Evolutionary conservation across 2,888 invertebrate species (phyloP), one percentile per base, ranked within the genome.

Genomic region (Clanis bilineata): DNA sequence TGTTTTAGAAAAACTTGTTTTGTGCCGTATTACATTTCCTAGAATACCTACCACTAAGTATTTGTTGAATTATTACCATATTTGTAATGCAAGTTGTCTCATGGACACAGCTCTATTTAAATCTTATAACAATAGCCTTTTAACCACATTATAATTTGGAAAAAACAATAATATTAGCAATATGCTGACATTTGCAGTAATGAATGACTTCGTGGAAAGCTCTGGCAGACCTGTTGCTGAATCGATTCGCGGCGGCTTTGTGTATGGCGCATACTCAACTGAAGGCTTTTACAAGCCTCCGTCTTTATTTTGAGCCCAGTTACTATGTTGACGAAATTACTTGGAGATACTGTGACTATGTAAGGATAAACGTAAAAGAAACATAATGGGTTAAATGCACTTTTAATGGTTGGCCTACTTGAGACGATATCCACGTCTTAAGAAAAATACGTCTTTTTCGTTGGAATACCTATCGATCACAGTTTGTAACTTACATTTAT

Each of bases 181-280:
- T 18, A 32, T 7, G 7, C 32, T 23, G 22, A 32, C 22, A 32
- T 32, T 18, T 32, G 18, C 32, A 15, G 51, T 32, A 5, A 15
- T 9, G 9, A 15, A 32, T 9, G 18, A 28, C 28, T 18, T 10
- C 18, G 28, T 51, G 65, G 63, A 70, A 71, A 73, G 73, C 74
- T 74, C 74, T 67, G 73, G 66, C 56, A 64, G 70, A 87, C 87
- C 86, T 87, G 87, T 87, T 86, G 87, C 87, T 83, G 76, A 73
- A 87, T 87, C 87, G 87, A 87, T 87, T 82, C 66, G 72, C 65
- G 69, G 73, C 70, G 74, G 73, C 77, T 78, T 76, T 77, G 74
- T 75, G 73, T 71, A 38, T 69, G 70, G 77, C 81, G 81, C 78
- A 77, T 71, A 74, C 77, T 76, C 77, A 63, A 69, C 63, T 64